These are phyloP conservation scores for Pseudoips prasinana DNA, from an alignment of 2,888 invertebrate species.

Conservation along the genomic window DNA sequence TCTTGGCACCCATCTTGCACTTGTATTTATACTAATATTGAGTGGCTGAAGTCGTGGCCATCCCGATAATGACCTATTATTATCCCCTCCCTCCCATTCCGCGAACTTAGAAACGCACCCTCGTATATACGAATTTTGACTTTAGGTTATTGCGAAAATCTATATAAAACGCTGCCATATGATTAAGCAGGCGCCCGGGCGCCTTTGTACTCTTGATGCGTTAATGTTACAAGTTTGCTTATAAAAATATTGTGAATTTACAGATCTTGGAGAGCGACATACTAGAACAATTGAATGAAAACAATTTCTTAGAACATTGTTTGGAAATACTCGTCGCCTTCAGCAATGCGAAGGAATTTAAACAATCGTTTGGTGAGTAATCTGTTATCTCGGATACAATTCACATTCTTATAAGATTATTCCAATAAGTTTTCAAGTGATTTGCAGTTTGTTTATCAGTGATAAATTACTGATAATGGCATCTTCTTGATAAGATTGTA, in stretches of 20 bases:
- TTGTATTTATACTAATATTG: too few relatives aligned
- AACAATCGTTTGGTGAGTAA: conserved; percentile 56
- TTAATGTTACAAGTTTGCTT: too few relatives aligned
- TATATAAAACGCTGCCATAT: too few relatives aligned
- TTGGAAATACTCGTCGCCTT: conserved; percentile 64
- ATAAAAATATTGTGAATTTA: conserved; percentile 24
- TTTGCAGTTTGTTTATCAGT: conserved; percentile 14
- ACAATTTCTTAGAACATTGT: conserved; percentile 57
- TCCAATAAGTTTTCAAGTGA: conserved; percentile 7
- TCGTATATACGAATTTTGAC: too few relatives aligned
- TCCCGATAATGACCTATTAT: too few relatives aligned
- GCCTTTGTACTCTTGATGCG: too few relatives aligned
- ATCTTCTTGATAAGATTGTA: conserved; percentile 12
- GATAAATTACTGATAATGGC: conserved; percentile 9
- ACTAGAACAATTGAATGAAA: conserved; percentile 49
- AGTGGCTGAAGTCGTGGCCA: too few relatives aligned
- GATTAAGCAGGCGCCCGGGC: too few relatives aligned
- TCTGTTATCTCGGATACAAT: neutral
- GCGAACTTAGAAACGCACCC: too few relatives aligned
- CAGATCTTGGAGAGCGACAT: conserved; percentile 62
- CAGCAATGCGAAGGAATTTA: conserved; percentile 52
- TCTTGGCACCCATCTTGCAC: too few relatives aligned
- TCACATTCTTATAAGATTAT: neutral
- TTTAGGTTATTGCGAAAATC: too few relatives aligned
- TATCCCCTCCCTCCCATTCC: too few relatives aligned